Base-by-base conservation (phyloP, 23 tunicate genomes). In the Oikopleura dioica region DNA sequence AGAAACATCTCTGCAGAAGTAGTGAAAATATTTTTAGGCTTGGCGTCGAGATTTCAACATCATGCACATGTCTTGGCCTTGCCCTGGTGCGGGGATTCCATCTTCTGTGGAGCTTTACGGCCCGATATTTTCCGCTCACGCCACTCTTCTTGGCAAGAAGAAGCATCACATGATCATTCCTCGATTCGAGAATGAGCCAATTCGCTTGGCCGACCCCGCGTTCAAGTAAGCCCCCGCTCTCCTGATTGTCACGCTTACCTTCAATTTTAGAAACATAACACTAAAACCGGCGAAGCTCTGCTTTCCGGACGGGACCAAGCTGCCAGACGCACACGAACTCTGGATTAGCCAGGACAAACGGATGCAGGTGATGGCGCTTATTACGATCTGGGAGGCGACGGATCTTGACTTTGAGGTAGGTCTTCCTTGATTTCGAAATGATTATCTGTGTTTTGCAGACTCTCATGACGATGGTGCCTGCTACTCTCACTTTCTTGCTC, bases 31-130 rank as follows among this genome's bases (percentile, higher is more conserved):
- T 16, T 2, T 63, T 63, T 16, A 63, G 72, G 72, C 72, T 63
- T 63, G 72, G 72, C 29, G 72, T 16, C 72, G 72, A 28, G 72
- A 63, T 2, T 63, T 63, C 26, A 63, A 63, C 33, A 63, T 63
- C 33, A 63, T 63, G 72, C 72, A 63, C 72, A 63, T 63, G 72
- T 24, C 72, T 5, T 63, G 72, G 72, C 72, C 72, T 12, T 2
- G 16, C 29, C 72, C 72, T 2, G 72, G 72, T 16, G 16, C 72
- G 33, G 72, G 72, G 5, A 63, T 63, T 28, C 30, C 16, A 2
- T 23, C 16, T 63, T 31, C 72, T 2, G 72, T 12, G 33, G 33
- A 31, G 32, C 72, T 63, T 28, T 63, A 63, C 33, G 30, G 72
- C 33, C 72, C 72, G 33, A 63, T 63, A 21, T 63, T 63, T 63